Evolutionary conservation across 2,888 invertebrate genomes (phyloP).

Genomic region (Petrophora chlorosata): DNA sequence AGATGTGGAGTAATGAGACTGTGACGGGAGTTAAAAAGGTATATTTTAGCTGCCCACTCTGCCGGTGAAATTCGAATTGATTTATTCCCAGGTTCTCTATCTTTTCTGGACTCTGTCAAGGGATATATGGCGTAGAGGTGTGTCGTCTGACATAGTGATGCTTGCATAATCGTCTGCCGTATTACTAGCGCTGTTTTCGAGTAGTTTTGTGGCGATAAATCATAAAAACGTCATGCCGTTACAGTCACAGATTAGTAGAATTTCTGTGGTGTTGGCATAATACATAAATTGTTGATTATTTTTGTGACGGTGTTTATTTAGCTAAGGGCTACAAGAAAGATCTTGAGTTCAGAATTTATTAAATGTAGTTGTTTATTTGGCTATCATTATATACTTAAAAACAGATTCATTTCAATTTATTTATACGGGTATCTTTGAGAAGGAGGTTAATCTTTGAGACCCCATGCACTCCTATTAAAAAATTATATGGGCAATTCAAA

Average conservation of each 20-base stretch:
- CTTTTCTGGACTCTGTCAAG: background rate
- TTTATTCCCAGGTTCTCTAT: background rate
- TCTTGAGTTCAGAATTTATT: no score
- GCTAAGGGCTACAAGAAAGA: no score
- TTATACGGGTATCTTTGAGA: no score
- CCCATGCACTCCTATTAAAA: no score
- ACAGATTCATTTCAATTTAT: no score
- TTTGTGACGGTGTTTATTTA: background rate
- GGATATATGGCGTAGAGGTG: constrained; percentile 14
- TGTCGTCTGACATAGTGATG: constrained; percentile 13
- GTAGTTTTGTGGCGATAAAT: constrained; percentile 1
- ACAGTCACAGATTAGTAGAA: constrained; percentile 1
- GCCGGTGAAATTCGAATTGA: background rate
- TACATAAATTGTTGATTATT: background rate
- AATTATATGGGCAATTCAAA: no score
- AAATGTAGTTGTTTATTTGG: no score
- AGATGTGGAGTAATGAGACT: constrained; percentile 7
- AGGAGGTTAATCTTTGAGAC: no score
- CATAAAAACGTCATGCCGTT: constrained; percentile 4
- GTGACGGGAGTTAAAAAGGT: background rate
- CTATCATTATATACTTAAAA: no score
- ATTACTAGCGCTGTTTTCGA: background rate
- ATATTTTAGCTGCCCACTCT: background rate
- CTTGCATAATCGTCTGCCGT: constrained; percentile 1
- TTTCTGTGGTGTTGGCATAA: background rate